These are phyloP conservation scores for Philhelius pedissequus DNA, from an alignment of 2,888 invertebrate species.

Conservation along the genomic window DNA sequence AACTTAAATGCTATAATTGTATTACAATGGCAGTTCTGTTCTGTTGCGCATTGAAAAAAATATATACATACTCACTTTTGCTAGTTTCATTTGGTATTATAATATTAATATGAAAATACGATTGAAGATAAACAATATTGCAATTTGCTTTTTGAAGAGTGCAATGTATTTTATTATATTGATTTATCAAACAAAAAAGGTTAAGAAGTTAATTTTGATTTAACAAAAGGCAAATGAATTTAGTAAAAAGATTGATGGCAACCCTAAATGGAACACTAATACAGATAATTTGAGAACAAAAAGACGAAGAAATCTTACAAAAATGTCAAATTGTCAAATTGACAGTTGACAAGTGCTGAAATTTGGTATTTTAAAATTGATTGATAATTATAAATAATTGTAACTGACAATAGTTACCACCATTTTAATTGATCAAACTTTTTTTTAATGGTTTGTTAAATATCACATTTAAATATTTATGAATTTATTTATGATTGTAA, in stretches of 20 bases:
- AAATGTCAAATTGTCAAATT: no score
- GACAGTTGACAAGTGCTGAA: no score
- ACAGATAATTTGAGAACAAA: no score
- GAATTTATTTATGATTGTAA: no score
- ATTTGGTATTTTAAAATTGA: no score
- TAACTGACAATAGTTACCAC: no score
- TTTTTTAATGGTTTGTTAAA: no score
- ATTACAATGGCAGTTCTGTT: constrained; percentile 45
- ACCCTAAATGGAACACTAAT: background rate
- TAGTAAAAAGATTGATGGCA: background rate
- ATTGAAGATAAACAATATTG: constrained; percentile 20
- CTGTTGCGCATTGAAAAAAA: constrained; percentile 38
- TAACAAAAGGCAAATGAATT: background rate
- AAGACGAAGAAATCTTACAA: no score
- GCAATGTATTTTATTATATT: constrained; percentile 31
- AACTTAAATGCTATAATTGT: constrained; percentile 43
- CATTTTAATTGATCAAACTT: no score
- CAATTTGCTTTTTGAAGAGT: constrained; percentile 24
- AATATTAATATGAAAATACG: background rate
- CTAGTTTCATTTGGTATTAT: constrained; percentile 32
- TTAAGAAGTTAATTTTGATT: constrained; percentile 12
- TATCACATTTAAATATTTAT: no score
- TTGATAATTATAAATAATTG: no score
- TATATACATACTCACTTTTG: constrained; percentile 28
- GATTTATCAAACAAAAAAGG: background rate